Conservation (phyloP, 1,140 invertebrate species). For the Thereuonema tuberculata region DNA sequence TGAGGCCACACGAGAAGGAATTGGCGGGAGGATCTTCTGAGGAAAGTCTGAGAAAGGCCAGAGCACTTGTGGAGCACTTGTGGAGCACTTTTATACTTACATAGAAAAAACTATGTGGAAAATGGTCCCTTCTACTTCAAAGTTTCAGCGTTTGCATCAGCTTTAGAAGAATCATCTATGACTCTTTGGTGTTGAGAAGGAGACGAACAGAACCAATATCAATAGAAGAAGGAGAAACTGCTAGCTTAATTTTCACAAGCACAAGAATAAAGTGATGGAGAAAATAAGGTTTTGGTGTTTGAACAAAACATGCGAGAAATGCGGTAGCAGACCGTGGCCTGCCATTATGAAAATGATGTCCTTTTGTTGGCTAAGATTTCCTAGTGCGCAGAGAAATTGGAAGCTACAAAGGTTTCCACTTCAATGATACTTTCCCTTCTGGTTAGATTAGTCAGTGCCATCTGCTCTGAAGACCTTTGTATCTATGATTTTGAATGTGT, state of each 20-base stretch:
- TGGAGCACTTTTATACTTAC: slow-evolving; percentile 6
- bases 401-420: background rate
- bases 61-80: slow-evolving; percentile 7
- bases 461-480: too few relatives aligned
- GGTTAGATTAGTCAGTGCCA: too few relatives aligned
- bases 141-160: background rate
- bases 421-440: background rate
- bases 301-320: background rate
- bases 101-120: slow-evolving; percentile 5
- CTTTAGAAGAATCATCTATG: background rate
- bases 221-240: background rate
- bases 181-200: background rate
- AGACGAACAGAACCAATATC: background rate
- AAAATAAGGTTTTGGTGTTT: background rate
- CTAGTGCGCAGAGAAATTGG: background rate
- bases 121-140: slow-evolving; percentile 8
- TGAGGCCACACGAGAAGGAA: slow-evolving; percentile 2
- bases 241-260: background rate
- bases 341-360: background rate
- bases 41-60: slow-evolving; percentile 7
- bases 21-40: slow-evolving; percentile 4
- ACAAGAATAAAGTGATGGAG: background rate
- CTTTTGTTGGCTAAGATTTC: background rate
- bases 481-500: too few relatives aligned
- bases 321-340: background rate